Percentiles rank a stretch among this genome's conserved stretches.
phyloP scores from a whole-genome alignment of 2,888 invertebrate genomes.

The Synanthedon myopaeformis region DNA sequence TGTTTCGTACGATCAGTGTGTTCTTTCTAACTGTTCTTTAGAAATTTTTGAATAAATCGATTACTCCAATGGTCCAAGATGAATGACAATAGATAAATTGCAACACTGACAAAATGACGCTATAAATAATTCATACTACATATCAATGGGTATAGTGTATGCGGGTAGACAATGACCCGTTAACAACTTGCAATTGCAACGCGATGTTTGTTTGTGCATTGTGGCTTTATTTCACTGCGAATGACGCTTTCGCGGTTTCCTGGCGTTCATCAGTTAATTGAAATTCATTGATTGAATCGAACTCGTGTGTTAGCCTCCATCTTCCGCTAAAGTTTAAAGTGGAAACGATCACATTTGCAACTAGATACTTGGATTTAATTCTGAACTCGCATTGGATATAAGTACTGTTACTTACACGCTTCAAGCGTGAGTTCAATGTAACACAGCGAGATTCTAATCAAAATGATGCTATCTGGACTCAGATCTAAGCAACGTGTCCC shows the following conservation, averaged over 20 bases:
- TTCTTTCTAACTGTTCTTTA: background rate
- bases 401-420: background rate
- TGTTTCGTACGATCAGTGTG: too few relatives aligned
- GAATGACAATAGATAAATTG: constrained; percentile 10
- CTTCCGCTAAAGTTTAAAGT: background rate
- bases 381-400: too few relatives aligned
- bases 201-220: constrained; percentile 30
- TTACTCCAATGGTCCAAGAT: constrained; percentile 5
- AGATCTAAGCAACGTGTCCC: constrained; percentile 23
- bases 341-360: background rate
- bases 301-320: background rate
- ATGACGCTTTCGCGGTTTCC: constrained; percentile 16
- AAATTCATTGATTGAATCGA: constrained; percentile 32
- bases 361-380: background rate
- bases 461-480: constrained; percentile 16
- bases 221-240: constrained; percentile 17
- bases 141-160: constrained; percentile 15
- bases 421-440: too few relatives aligned
- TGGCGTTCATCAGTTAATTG: constrained; percentile 25
- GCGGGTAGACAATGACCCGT: constrained; percentile 34
- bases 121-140: constrained; percentile 11
- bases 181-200: constrained; percentile 24
- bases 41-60: background rate
- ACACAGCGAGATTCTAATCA: constrained; percentile 15
- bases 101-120: constrained; percentile 17